A percentile compares a stretch with the other conserved stretches of the same genome.
phyloP scores from a whole-genome alignment of 2,888 invertebrate genomes.

The Sesia apiformis region DNA sequence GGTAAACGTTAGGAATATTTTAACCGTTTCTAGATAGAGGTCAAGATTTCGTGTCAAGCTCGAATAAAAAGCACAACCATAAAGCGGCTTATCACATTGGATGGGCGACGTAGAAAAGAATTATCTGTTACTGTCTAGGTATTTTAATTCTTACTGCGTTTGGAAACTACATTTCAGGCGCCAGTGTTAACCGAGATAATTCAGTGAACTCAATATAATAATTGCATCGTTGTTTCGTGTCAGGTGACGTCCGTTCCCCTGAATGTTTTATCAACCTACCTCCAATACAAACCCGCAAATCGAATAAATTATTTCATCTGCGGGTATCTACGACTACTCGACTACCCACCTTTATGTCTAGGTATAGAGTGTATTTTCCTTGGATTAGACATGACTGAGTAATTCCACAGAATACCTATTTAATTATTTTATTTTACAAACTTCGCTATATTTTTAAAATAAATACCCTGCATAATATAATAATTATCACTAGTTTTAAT shows the following conservation, averaged over 20 bases:
- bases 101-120: conserved; percentile 31
- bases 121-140: conserved; percentile 37
- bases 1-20: conserved; percentile 8
- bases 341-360: too few species aligned
- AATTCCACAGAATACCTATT: too few species aligned
- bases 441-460: too few species aligned
- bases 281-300: too few species aligned
- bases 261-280: too few species aligned
- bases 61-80: conserved; percentile 52
- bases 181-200: not conserved
- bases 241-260: not conserved
- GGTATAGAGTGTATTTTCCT: too few species aligned
- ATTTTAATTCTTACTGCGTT: conserved; percentile 21
- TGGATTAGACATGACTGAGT: too few species aligned
- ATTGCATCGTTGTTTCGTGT: not conserved
- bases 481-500: too few species aligned
- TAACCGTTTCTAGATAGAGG: conserved; percentile 34
- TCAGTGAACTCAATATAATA: not conserved
- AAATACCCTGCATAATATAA: too few species aligned
- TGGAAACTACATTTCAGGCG: conserved; percentile 12
- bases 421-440: too few species aligned
- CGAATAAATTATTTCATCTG: too few species aligned
- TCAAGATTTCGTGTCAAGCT: conserved; percentile 48
- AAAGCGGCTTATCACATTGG: conserved; percentile 50
- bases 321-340: too few species aligned